phyloP scores from a whole-genome alignment of 2,797 vertebrate species.

The Diplodus puntazzo region DNA sequence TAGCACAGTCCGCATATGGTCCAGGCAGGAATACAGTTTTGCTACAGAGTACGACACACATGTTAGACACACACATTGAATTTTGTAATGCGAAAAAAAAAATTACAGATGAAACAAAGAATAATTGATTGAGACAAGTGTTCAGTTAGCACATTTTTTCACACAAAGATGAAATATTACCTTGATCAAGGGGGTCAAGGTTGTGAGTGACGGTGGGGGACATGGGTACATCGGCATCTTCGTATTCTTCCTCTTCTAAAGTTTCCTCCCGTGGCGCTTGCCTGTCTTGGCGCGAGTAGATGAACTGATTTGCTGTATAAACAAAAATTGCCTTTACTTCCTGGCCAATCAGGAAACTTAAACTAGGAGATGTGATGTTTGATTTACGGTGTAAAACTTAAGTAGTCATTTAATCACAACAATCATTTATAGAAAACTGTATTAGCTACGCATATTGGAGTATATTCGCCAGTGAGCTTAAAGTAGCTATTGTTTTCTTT shows the following conservation, averaged over 20 bases:
- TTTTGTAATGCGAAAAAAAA: constrained; percentile 86
- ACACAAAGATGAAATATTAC: constrained; percentile 74
- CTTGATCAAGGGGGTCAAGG: constrained; percentile 91
- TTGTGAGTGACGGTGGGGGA: constrained; percentile 79
- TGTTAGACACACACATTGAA: not conserved
- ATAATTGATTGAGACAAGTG: not conserved
- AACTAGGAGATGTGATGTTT: not conserved
- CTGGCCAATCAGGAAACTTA: not conserved
- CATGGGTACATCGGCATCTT: constrained; percentile 80
- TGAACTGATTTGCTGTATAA: constrained; percentile 94
- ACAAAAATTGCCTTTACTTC: constrained; percentile 22
- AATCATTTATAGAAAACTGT: not conserved
- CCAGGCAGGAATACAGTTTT: constrained; percentile 94
- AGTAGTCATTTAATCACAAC: not conserved
- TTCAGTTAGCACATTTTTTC: not conserved
- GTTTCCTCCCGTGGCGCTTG: constrained; percentile 86
- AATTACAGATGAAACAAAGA: constrained; percentile 84
- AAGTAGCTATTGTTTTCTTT: not conserved
- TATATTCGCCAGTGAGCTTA: not conserved
- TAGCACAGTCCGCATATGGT: constrained; percentile 94
- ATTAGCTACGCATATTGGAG: not conserved
- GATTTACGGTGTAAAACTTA: not conserved
- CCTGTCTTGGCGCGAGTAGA: constrained; percentile 92
- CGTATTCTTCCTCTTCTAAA: constrained; percentile 90
- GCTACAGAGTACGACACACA: constrained; percentile 81